phyloP scores from a whole-genome alignment of 2,113 vertebrate genomes.

The Elaphurus davidianus region DNA sequence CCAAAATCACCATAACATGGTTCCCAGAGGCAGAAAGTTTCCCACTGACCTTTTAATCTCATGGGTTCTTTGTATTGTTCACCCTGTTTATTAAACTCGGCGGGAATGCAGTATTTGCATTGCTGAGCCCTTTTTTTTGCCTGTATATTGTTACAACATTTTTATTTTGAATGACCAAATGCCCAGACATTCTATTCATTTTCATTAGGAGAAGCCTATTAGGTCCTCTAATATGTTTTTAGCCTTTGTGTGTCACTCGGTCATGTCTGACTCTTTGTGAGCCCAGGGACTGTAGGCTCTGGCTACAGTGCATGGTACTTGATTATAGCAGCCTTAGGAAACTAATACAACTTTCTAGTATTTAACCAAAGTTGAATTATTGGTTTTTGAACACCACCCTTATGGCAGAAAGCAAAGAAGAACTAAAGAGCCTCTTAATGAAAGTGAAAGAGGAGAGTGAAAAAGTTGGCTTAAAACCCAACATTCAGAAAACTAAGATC shows the following conservation, averaged over 20 bases:
- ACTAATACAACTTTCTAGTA: background rate
- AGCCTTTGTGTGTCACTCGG: background rate
- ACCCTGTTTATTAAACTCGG: background rate
- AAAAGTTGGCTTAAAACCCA: background rate
- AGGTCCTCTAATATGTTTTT: background rate
- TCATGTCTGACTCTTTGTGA: background rate
- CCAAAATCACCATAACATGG: background rate
- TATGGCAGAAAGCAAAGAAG: background rate
- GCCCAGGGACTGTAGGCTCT: background rate
- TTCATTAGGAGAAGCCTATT: background rate
- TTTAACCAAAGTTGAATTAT: background rate
- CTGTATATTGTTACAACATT: background rate
- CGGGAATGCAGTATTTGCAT: background rate
- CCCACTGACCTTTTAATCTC: background rate
- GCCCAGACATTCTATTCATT: background rate
- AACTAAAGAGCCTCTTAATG: background rate
- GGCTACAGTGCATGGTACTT: rapidly evolving
- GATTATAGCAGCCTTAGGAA: background rate
- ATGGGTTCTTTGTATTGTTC: background rate
- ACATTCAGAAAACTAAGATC: background rate
- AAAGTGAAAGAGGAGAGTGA: background rate
- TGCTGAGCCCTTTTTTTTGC: background rate
- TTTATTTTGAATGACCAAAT: background rate
- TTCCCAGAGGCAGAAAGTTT: background rate
- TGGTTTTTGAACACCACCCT: background rate